Base-by-base conservation (phyloP, 2,113 vertebrate genomes). In the Scytalopus superciliaris region DNA sequence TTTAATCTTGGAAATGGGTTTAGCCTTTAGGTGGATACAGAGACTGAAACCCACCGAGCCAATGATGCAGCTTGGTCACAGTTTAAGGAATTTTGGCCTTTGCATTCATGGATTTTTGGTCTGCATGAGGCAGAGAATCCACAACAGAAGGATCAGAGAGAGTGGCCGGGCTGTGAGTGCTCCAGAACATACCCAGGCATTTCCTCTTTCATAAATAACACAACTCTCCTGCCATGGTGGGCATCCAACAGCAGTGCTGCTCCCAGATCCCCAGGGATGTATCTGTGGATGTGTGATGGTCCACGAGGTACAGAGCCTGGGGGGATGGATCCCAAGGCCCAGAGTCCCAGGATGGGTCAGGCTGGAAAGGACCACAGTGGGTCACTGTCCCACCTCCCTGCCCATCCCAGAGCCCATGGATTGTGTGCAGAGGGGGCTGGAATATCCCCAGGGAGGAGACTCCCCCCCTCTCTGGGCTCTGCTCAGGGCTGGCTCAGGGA, bases 1-100 rank as follows among this genome's bases (percentile, higher is more conserved):
- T 92, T 96, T 90, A 91, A 83, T 95, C 55, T 40, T 44, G n/a
- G 62, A 90, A 94, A 68, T 52, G n/a, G 86, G 81, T 76, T 94
- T 40, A 79, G 49, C 49, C 60, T 73, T 87, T 69, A 42, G 80
- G 78, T 83, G 79, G 66, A 39, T 92, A 17, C 39, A 62, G 21
- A 63, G 87, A 59, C 49, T 53, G 37, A 72, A 27, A 74, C 86
- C 21, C 25, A n/a, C 44, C 10, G 13, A 56, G 84, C 75, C 63
- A 88, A 45, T 62, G 45, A 79, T 90, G 44, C 70, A 81, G 47
- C 24, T 19, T 76, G 23, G 39, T 50, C 83, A 56, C 21, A 74
- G 86, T 73, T 81, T 17, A 40, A 91, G 55, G 75, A 55, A 55
- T 14, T 47, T 35, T 44, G 74, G n/a, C 52, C 39, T 56, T 77